Conservation (phyloP, 2,797 vertebrate species). For the Eutrigla gurnardus region DNA sequence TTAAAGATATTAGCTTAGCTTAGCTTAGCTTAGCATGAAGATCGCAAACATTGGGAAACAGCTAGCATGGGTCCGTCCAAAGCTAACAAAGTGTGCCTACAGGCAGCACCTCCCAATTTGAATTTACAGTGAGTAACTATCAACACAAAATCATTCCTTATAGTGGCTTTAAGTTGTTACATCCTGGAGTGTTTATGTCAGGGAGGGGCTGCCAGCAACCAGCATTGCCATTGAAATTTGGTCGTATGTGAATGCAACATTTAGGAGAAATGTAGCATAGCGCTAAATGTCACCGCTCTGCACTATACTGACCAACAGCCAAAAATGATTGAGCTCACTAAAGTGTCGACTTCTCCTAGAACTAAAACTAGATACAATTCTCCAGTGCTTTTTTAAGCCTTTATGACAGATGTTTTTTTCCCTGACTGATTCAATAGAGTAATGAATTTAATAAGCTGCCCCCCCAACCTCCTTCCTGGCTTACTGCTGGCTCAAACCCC, state of each 20-base stretch:
- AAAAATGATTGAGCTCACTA: slow-evolving; percentile 11
- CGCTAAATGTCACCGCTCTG: neutral
- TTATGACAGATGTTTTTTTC: slow-evolving; percentile 51
- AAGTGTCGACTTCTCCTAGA: neutral
- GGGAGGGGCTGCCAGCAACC: neutral
- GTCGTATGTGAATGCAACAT: neutral
- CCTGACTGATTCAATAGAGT: slow-evolving; percentile 39
- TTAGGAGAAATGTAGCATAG: neutral
- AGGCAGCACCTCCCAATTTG: neutral
- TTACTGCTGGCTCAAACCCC: slow-evolving; percentile 40
- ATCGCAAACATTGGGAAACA: neutral
- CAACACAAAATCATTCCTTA: neutral
- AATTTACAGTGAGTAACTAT: neutral
- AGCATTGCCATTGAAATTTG: neutral
- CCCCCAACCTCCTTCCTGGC: neutral
- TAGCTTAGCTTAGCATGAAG: slow-evolving; percentile 3
- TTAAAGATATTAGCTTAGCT: neutral
- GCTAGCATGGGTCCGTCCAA: neutral
- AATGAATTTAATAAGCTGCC: slow-evolving; percentile 66
- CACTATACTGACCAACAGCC: neutral
- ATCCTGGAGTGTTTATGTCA: neutral
- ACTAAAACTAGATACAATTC: slow-evolving; percentile 28
- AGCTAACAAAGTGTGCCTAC: neutral
- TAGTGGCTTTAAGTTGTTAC: neutral
- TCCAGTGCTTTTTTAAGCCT: slow-evolving; percentile 19